phyloP scores from a whole-genome alignment of 2,797 vertebrate genomes.

The Typhlichthys subterraneus region DNA sequence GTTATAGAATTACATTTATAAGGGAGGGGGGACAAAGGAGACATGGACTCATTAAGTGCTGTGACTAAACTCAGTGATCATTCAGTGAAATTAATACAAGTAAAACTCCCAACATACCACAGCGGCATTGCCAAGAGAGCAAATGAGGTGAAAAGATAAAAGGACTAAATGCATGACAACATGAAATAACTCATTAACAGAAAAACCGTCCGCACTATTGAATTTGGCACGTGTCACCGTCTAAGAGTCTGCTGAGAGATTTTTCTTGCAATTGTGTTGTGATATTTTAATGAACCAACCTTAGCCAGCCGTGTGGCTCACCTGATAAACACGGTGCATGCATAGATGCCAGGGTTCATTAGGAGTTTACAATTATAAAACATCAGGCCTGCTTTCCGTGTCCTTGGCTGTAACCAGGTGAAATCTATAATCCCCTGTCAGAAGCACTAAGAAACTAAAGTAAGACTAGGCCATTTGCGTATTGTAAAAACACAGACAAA shows the following conservation, averaged over 20 bases:
- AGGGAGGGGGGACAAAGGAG: background rate
- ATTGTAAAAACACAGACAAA: no score
- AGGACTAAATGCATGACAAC: background rate
- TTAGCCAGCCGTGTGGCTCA: background rate
- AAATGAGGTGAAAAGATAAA: background rate
- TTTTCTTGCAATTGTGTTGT: background rate
- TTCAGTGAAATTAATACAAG: background rate
- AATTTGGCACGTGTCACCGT: background rate
- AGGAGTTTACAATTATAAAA: background rate
- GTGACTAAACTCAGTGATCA: background rate
- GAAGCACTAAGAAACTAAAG: no score
- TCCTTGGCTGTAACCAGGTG: no score
- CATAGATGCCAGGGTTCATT: background rate
- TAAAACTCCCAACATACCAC: background rate
- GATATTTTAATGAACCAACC: background rate
- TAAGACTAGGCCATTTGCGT: no score
- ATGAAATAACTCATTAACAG: constrained; percentile 1
- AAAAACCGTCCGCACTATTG: background rate
- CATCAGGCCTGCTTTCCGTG: no score
- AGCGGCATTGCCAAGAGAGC: background rate
- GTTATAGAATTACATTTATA: background rate
- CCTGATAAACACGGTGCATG: background rate
- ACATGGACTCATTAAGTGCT: background rate
- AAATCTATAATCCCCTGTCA: no score
- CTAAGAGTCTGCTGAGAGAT: background rate